Percentiles rank a stretch among this genome's conserved stretches.
Evolutionary conservation across 2,797 vertebrate genomes (phyloP).

Genomic region (Rhabdophis nuchalis): DNA sequence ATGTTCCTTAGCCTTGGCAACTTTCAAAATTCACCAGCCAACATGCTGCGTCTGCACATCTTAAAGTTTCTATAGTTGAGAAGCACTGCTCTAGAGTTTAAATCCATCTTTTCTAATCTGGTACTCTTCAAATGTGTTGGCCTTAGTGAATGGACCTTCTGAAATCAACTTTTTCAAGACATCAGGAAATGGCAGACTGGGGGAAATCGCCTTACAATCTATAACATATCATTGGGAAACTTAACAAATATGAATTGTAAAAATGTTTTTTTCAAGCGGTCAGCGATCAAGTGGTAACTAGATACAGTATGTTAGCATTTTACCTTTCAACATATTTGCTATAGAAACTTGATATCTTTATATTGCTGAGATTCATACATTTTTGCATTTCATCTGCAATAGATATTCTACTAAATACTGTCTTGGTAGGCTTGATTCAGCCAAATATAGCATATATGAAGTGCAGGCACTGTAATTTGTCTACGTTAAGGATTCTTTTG

Average conservation of each 20-base stretch:
- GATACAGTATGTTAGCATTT: not conserved
- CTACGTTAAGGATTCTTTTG: not conserved
- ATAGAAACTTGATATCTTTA: not conserved
- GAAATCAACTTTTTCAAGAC: not conserved
- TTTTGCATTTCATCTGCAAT: not conserved
- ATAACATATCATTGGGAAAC: not conserved
- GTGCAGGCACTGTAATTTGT: not conserved
- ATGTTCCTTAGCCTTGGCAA: not conserved
- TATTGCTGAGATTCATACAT: not conserved
- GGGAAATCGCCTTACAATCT: not conserved
- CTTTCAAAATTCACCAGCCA: not conserved
- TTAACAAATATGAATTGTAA: not conserved
- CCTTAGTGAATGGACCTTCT: not conserved
- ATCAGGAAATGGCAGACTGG: not conserved
- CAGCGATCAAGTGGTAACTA: not conserved
- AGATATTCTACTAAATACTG: not conserved
- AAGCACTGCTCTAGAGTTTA: not conserved
- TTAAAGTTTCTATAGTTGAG: not conserved
- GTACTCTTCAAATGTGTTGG: not conserved
- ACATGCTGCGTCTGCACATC: not conserved
- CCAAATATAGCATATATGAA: not conserved
- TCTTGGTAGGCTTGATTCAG: not conserved
- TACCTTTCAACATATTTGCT: not conserved
- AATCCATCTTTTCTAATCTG: not conserved
- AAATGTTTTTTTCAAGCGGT: not conserved